Base-by-base conservation (phyloP, 1,140 invertebrate genomes). In the Listronotus bonariensis region DNA sequence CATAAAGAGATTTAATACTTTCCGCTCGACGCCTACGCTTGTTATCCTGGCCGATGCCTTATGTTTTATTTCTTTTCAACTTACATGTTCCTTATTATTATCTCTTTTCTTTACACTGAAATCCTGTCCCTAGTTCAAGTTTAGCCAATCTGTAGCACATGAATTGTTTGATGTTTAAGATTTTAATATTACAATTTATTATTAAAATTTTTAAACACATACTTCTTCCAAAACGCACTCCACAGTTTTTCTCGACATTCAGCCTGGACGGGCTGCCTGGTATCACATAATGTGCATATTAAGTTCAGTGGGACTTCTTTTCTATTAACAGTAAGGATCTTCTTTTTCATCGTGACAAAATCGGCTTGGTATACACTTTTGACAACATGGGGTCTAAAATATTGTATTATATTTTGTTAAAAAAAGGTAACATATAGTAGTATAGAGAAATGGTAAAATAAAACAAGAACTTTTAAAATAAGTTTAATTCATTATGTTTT, bases 271-370 rank as follows among this genome's bases (percentile, higher is more conserved):
- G 89, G 86, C 74, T 95, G 92, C 67, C 87, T 79, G n/a, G 85
- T 89, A 57, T 89, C 87, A 79, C 93, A 95, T 45, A 89, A 78
- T 1, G 89, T 86, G 77, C 93, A 95, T 64, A 92, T 88, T 40
- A 95, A 81, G 78, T 92, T 88, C 20, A 26, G 20, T 0, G 87
- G 88, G 0, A 95, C 89, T 55, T 88, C 87, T 74, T 91, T 91
- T 48, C 92, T 82, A 78, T 92, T 89, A 42, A 95, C 86, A 18
- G 88, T 86, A 76, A 95, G 92, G 20, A 45, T 87, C 81, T 73
- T 95, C 92, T 51, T 89, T 88, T 68, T 93, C 91, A 80, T 95
- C 92, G 74, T 95, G 93, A 74, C 93, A 95, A 75, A 93, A 92
- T 31, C 93, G 84, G 75, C 93, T n/a, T 95, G 61, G 89, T 89